Evolutionary conservation across 2,797 vertebrate species (phyloP), one percentile per base, ranked within the genome.

Genomic region (Sphenodon punctatus): DNA sequence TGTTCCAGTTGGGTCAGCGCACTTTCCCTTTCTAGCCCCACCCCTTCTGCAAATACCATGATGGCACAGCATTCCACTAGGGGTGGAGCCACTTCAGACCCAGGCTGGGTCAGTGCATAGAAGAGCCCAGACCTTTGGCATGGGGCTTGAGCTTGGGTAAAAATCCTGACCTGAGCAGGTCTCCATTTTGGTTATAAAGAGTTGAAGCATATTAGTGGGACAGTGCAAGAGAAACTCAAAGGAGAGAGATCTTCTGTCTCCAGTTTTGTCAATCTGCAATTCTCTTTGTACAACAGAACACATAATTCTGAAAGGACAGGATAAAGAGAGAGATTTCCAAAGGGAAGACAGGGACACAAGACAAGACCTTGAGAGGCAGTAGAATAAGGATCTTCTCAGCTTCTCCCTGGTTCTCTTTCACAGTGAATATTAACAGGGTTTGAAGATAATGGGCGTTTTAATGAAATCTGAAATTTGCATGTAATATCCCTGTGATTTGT

Each of bases 401-500:
- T 55, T 25, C n/a, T 45, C 20, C 30, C 34, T 13, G 55, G 46
- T n/a, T 46, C 56, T 41, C 16, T 17, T 36, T 27, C 23, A 3
- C 6, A 25, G 60, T 32, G 41, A 64, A 48, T 30, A 20, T 34
- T 32, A 14, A 59, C 51, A 22, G 38, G n/a, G 14, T 41, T 60
- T 73, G 56, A 55, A 60, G 49, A 64, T 73, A 80, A 80, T 43
- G 43, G 61, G 20, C 41, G 17, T 32, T 59, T 49, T 73, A 73
- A 73, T 60, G 23, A 79, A 71, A 71, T 51, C 63, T 46, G 23
- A 67, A 73, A 80, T 80, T 73, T 67, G 63, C 63, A 67, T 59
- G 27, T 41, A 65, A 66, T 72, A 79, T 80, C 51, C 77, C 56
- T 34, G 20, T 48, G 32, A 39, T 78, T 66, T 70, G 67, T 66